Evolutionary conservation across 2,797 vertebrate genomes (phyloP), one percentile per base, ranked within the genome.

Genomic region (Bovichtus diacanthus): DNA sequence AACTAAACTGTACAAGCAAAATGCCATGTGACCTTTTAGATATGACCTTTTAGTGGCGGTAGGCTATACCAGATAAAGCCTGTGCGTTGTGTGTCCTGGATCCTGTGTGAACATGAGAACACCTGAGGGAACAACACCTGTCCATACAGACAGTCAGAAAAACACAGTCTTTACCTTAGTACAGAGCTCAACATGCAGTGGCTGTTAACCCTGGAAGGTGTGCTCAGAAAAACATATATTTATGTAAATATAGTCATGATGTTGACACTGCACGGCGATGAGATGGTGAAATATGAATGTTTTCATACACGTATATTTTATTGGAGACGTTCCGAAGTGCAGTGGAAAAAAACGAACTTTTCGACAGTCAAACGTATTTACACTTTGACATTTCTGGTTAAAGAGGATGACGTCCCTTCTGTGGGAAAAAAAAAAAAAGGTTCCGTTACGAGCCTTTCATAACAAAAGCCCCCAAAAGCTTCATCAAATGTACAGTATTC

Each of bases 381-480:
- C 1, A 18, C 18, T 49, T 27, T 6, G 2, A n/a, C 11, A 1
- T 31, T 12, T 23, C 31, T 16, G 9, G 0, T 29, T 6, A 0
- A 51, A 31, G 3, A 46, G 0, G 34, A 54, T 38, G 46, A 47
- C 62, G 53, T 15, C 36, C 2, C 16, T 4, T 36, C 10, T 19
- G 9, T 6, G 19, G 8, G n/a, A n/a, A n/a, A n/a, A n/a, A n/a
- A n/a, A n/a, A n/a, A 15, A 51, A 6, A 25, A 15, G 0, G 0
- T 34, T 51, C 36, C 27, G 18, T 11, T 44, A 5, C 1, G 2
- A 21, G 31, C 3, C 12, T 54, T 65, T 67, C 62, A 61, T 2
- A 75, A 55, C 66, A 66, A 81, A 47, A 59, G 12, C 1, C n/a
- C n/a, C 15, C 13, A 3, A 27, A 50, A 36, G 38, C 44, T 19